phyloP scores from a whole-genome alignment of 2,113 vertebrate genomes.

The Tauraco erythrolophus region DNA sequence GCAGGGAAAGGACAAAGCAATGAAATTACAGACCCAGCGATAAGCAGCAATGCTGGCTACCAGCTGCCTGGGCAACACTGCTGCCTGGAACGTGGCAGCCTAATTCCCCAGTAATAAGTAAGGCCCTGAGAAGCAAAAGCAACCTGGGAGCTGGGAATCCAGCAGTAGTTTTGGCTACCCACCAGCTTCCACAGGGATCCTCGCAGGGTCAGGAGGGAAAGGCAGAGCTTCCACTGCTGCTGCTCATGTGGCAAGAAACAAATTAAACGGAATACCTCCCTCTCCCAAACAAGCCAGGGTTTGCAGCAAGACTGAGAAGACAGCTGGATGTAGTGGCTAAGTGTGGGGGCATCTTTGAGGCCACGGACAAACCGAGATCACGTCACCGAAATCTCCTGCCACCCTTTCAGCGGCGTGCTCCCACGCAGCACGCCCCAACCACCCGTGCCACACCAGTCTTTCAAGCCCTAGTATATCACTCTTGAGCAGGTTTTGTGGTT shows the following conservation, averaged over 20 bases:
- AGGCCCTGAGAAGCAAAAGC: not conserved
- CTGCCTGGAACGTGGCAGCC: not conserved
- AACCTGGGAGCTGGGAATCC: not conserved
- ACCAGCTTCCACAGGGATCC: not conserved
- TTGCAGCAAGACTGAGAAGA: not conserved
- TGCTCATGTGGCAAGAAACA: fast-evolving
- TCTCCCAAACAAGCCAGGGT: not conserved
- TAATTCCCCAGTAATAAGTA: not conserved
- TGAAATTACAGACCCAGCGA: not conserved
- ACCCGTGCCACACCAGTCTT: not conserved
- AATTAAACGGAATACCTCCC: not conserved
- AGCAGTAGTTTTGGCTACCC: not conserved
- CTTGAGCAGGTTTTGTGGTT: not conserved
- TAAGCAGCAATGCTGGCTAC: not conserved
- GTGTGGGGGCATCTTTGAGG: not conserved
- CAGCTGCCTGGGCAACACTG: not conserved
- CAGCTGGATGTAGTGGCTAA: not conserved
- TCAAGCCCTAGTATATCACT: not conserved
- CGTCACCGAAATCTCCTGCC: not conserved
- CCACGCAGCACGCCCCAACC: not conserved
- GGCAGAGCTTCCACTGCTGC: not conserved
- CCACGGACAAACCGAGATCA: fast-evolving
- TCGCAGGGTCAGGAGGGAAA: not conserved
- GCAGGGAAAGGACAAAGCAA: not conserved
- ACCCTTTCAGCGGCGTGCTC: not conserved